A percentile compares a stretch with the other conserved stretches of the same genome.
Evolutionary conservation across 2,797 vertebrate species (phyloP).

Genomic region (Schizopygopsis malacanthus): DNA sequence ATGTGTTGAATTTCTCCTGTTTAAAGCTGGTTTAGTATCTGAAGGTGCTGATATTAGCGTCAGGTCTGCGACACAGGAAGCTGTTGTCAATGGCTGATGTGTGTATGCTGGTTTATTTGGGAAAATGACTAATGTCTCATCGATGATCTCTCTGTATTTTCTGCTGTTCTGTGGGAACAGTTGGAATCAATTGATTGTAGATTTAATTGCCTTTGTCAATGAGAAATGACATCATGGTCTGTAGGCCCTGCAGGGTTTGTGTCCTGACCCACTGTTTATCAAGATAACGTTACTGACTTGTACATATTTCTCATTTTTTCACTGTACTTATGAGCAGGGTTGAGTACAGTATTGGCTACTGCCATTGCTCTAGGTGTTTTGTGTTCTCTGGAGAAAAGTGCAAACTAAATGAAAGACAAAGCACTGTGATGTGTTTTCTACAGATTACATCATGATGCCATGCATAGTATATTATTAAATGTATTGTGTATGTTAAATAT

Average conservation of each 20-base stretch:
- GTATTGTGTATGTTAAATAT: too few species aligned
- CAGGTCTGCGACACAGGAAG: background rate
- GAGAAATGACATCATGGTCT: background rate
- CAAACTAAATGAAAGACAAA: too few species aligned
- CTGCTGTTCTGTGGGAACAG: background rate
- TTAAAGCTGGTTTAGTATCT: background rate
- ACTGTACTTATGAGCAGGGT: background rate
- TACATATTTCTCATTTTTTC: background rate
- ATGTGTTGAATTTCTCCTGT: background rate
- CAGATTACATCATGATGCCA: too few species aligned
- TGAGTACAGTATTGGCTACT: background rate
- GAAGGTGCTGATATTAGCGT: background rate
- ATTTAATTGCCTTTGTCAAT: background rate
- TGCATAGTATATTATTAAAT: too few species aligned
- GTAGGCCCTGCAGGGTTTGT: background rate
- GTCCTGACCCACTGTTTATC: background rate
- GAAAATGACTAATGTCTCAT: background rate
- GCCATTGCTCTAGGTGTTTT: background rate
- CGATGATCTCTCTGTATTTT: background rate
- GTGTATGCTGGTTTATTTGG: constrained; percentile 12
- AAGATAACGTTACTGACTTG: background rate
- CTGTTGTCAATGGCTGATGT: background rate
- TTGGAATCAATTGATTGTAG: background rate
- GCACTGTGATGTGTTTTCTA: too few species aligned
- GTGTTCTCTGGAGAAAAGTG: too few species aligned